These are phyloP conservation scores for Euproctis similis DNA, from an alignment of 2,888 invertebrate genomes.

Conservation along the genomic window DNA sequence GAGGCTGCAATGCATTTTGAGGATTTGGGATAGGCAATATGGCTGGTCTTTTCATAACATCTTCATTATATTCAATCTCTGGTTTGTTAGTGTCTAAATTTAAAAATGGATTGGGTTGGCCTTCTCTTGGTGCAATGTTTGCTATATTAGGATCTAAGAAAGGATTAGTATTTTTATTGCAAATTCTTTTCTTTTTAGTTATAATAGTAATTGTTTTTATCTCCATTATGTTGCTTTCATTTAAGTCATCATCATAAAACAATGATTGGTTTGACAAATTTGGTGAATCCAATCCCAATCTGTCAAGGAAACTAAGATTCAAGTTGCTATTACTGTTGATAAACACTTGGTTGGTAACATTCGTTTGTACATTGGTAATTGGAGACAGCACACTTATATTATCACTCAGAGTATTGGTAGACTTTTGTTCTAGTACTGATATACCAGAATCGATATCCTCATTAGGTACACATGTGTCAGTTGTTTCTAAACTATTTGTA, in stretches of 20 bases:
- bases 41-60: conserved; percentile 27
- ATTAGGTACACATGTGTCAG: conserved; percentile 20
- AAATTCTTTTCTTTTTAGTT: conserved; percentile 53
- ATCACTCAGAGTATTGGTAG: conserved; percentile 22
- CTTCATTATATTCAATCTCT: conserved; percentile 49
- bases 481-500: conserved; percentile 6
- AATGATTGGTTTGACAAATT: conserved; percentile 54
- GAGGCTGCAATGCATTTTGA: conserved; percentile 39
- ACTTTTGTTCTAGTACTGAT: conserved; percentile 49
- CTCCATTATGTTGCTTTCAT: conserved; percentile 73
- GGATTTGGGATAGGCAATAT: conserved; percentile 13
- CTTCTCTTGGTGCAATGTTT: conserved; percentile 17
- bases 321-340: conserved; percentile 49
- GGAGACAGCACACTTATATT: conserved; percentile 24
- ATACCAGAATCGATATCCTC: conserved; percentile 31
- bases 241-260: conserved; percentile 65
- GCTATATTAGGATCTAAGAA: conserved; percentile 53
- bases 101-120: conserved; percentile 50
- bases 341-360: conserved; percentile 52
- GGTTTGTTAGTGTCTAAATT: conserved; percentile 25
- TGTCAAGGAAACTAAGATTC: conserved; percentile 65
- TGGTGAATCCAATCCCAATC: conserved; percentile 59
- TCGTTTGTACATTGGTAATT: conserved; percentile 47
- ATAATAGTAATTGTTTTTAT: conserved; percentile 70
- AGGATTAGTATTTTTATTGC: conserved; percentile 59